Conservation (phyloP, 2,888 invertebrate species). For the Dascillus cervinus region DNA sequence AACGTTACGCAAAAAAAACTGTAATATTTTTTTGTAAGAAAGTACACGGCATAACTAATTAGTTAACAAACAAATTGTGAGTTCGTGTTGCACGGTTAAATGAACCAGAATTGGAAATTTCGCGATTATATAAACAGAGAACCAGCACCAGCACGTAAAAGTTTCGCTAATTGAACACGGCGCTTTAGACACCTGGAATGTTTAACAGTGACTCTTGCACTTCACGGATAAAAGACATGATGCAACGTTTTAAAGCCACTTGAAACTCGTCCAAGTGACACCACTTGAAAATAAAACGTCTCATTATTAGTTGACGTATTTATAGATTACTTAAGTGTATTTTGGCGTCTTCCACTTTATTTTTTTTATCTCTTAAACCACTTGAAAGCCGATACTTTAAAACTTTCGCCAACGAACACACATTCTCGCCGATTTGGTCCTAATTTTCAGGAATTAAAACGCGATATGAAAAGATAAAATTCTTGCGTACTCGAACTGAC, state of each 20-base stretch:
- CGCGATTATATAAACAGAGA: constrained; percentile 12
- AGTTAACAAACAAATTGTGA: too few relatives aligned
- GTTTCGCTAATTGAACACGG: constrained; percentile 25
- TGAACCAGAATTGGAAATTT: too few relatives aligned
- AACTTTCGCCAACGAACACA: too few relatives aligned
- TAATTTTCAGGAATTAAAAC: too few relatives aligned
- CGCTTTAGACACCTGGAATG: constrained; percentile 22
- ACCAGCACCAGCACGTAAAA: constrained; percentile 12
- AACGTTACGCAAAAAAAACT: too few relatives aligned
- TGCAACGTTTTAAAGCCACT: constrained; percentile 19
- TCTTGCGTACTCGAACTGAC: background rate
- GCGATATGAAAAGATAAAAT: too few relatives aligned
- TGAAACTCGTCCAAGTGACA: constrained; percentile 27
- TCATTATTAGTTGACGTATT: constrained; percentile 29
- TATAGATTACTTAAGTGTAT: constrained; percentile 22
- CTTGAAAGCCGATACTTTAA: too few relatives aligned
- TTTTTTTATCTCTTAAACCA: constrained; percentile 6
- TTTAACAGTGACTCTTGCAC: constrained; percentile 11
- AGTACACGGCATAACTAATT: too few relatives aligned
- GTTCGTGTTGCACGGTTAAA: too few relatives aligned
- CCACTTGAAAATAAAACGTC: constrained; percentile 28
- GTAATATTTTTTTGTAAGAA: too few relatives aligned
- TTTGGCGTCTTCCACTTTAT: constrained; percentile 16
- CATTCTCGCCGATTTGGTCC: too few relatives aligned
- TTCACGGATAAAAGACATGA: constrained; percentile 19